Evolutionary conservation across 2,888 invertebrate genomes (phyloP).

Genomic region (Nemotelus pantherinus): DNA sequence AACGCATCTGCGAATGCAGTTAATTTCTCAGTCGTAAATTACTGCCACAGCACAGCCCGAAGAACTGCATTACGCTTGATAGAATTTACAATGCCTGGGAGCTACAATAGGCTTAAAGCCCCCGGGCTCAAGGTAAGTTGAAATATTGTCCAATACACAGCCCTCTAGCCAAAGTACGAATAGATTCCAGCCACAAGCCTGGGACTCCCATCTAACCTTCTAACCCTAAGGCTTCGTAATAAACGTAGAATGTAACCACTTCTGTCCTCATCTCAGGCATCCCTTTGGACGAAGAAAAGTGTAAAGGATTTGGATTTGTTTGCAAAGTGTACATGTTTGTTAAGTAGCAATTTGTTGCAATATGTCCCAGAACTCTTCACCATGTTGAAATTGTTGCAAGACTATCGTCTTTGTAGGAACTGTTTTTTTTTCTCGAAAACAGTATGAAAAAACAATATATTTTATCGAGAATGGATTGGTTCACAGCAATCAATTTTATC

Average conservation of each 20-base stretch:
- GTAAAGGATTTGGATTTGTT: conserved; percentile 7
- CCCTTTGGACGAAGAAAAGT: conserved; percentile 6
- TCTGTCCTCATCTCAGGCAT: conserved; percentile 27
- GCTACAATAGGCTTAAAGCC: conserved; percentile 27
- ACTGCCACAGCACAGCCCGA: conserved; percentile 38
- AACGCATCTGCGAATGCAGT: conserved; percentile 45
- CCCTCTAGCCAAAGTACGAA: background rate
- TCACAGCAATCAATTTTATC: too few relatives aligned
- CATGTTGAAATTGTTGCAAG: conserved; percentile 27
- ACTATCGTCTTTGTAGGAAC: background rate
- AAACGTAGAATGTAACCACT: conserved; percentile 36
- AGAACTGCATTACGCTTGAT: conserved; percentile 36
- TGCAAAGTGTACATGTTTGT: conserved; percentile 30
- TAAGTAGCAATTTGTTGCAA: conserved; percentile 39
- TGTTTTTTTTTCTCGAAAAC: too few relatives aligned
- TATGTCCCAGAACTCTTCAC: conserved; percentile 18
- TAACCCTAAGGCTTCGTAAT: conserved; percentile 22
- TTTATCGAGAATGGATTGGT: too few relatives aligned
- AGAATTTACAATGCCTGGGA: conserved; percentile 32
- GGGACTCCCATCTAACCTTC: conserved; percentile 19
- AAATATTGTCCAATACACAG: conserved; percentile 18
- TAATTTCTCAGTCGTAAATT: conserved; percentile 43
- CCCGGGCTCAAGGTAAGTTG: conserved; percentile 31
- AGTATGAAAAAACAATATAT: too few relatives aligned
- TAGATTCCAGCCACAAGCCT: background rate